Evolutionary conservation across 2,113 vertebrate genomes (phyloP), one percentile per base, ranked within the genome.

Genomic region (Myodes glareolus): DNA sequence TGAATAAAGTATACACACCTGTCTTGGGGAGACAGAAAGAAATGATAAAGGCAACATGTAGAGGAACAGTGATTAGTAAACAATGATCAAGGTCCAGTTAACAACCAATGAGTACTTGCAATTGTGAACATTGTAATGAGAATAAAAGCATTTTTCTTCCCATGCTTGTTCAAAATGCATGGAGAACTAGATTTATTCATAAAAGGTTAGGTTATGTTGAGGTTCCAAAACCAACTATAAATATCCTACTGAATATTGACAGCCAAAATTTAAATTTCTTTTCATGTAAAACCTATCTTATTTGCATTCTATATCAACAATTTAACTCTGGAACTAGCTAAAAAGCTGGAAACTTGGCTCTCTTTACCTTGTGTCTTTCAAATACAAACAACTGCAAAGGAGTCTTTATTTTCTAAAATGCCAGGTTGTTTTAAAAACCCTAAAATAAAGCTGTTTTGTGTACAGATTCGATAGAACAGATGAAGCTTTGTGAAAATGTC

Each of bases 401-500:
- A 84, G 33, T 13, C 10, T 93, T 89, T 10, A 36, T 42, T 85
- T 84, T 29, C 31, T 68, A 90, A 95, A 96, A 88, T 63, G 25
- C 3, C 12, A 7, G 78, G 6, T 76, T 72, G 39, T 42, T 23
- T 67, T 39, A 72, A 81, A 95, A 93, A 93, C 2, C 61, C 63
- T 68, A 95, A 90, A 81, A 29, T 5, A 45, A 87, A 52, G 90
- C 78, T 82, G 4, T 78, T 91, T 85, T 68, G 94, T 96, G 52
- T 58, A 78, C 47, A 94, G 87, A 97, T 96, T 77, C 39, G 95
- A 95, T 67, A 95, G 21, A 9, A 52, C 0, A 61, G 45, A 72
- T 63, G 29, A 96, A 67, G 92, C 88, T 97, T 97, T 89, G 94
- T 7, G 13, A 94, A 67, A 25, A 6, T 12, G 87, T 96, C 86